Base-by-base conservation (phyloP, 2,797 vertebrate genomes). In the Lophotriccus pileatus region DNA sequence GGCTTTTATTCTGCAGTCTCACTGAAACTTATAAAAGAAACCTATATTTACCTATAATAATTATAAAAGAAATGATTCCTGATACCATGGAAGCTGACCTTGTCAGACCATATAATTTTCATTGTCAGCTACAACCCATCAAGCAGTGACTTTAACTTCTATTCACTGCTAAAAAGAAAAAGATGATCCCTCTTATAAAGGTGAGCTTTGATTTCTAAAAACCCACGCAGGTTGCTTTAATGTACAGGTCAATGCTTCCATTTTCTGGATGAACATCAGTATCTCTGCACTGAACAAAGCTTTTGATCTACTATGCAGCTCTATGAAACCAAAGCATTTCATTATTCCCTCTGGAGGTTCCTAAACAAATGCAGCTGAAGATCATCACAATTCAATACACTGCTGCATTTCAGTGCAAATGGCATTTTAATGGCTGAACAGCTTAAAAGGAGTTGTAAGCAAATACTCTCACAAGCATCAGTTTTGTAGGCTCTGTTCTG, bases 61-160 rank as follows among this genome's bases (percentile, higher is more conserved):
- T 77, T 60, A 56, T 15, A 59, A 91, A 83, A 84, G 22, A 36
- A 91, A 44, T 70, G 24, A 86, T 77, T 89, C 70, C 62, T 67
- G n/a, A 47, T 79, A 39, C 60, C 50, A 30, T 20, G 25, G 87
- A 90, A 90, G 66, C 19, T 91, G 80, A 89, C 89, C 72, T 84
- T 84, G 84, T 34, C 91, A 91, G 83, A 82, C 62, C 78, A 74
- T 59, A 68, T 53, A 67, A 76, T 87, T 95, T 91, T 82, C 7
- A 2, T 68, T 92, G 76, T 93, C 91, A 86, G 39, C 69, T 56
- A 37, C 68, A 89, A 27, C n/a, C 30, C 25, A 46, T 64, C 81
- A 75, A 77, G 62, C 66, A 73, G 37, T 4, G 3, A 53, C 85
- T 92, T 90, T 41, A 75, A 46, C 68, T 93, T 73, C 67, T 56